Evolutionary conservation across 2,113 vertebrate genomes (phyloP).

Genomic region (Echinops telfairi): DNA sequence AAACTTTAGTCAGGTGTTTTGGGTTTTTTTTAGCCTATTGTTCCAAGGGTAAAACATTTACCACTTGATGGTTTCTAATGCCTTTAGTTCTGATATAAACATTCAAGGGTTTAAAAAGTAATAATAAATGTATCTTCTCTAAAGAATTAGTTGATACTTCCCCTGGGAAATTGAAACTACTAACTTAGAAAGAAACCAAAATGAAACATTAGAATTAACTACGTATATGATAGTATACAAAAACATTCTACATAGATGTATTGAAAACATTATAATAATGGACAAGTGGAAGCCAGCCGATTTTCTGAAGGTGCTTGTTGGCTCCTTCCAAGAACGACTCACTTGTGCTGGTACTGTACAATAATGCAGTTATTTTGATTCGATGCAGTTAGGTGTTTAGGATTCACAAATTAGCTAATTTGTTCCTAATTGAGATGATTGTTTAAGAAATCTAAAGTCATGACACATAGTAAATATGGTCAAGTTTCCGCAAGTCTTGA

Average conservation of each 20-base stretch:
- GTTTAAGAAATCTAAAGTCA: slow-evolving; percentile 57
- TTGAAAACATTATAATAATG: slow-evolving; percentile 39
- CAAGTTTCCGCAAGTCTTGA: slow-evolving; percentile 74
- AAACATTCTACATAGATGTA: neutral
- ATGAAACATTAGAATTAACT: slow-evolving; percentile 13
- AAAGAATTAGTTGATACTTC: slow-evolving; percentile 49
- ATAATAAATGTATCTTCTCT: neutral
- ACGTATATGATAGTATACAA: neutral
- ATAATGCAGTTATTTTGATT: neutral
- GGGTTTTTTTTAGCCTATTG: neutral
- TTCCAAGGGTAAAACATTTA: neutral
- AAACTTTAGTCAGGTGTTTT: slow-evolving; percentile 35
- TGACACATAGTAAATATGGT: slow-evolving; percentile 47
- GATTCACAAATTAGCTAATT: slow-evolving; percentile 50
- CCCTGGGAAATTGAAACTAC: slow-evolving; percentile 19
- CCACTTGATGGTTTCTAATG: slow-evolving; percentile 39
- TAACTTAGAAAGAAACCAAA: slow-evolving; percentile 59
- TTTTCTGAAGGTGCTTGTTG: slow-evolving; percentile 49
- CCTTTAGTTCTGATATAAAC: neutral
- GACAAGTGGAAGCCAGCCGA: neutral
- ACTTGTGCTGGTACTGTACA: neutral
- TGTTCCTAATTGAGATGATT: slow-evolving; percentile 63
- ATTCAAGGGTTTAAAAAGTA: slow-evolving; percentile 44
- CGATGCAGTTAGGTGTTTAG: slow-evolving; percentile 57
- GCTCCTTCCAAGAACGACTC: slow-evolving; percentile 12